phyloP scores from a whole-genome alignment of 2,113 vertebrate species.

The Cyprinodon tularosa region DNA sequence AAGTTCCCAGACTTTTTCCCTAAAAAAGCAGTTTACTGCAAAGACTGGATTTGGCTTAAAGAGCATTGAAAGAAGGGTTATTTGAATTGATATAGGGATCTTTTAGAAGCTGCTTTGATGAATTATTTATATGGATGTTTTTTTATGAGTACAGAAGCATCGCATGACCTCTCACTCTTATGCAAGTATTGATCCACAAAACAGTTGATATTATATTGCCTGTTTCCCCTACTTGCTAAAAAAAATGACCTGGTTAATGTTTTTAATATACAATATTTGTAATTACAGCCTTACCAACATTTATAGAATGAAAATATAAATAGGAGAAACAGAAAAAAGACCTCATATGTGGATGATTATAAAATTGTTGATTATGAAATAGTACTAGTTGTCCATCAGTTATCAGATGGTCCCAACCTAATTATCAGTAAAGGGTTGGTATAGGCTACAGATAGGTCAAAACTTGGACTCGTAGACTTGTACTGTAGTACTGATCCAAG shows the following conservation, averaged over 20 bases:
- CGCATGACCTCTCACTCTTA: constrained; percentile 9
- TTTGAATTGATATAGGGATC: constrained; percentile 70
- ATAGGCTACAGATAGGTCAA: not conserved
- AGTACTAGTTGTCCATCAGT: not conserved
- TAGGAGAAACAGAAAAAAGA: not conserved
- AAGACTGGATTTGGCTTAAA: constrained; percentile 57
- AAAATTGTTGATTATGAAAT: not conserved
- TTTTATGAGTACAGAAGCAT: constrained; percentile 7
- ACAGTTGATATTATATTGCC: constrained; percentile 43
- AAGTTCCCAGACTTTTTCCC: constrained; percentile 70
- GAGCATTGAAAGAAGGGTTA: constrained; percentile 62
- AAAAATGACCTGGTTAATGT: not conserved
- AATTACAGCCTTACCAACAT: not conserved
- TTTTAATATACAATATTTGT: constrained; percentile 48
- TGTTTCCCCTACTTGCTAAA: constrained; percentile 23
- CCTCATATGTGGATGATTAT: not conserved
- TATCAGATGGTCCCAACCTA: not conserved
- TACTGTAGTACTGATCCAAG: too few species aligned
- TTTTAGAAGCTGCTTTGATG: constrained; percentile 49
- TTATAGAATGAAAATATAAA: not conserved
- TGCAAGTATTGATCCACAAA: constrained; percentile 56
- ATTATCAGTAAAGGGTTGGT: not conserved
- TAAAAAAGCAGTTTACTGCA: constrained; percentile 63
- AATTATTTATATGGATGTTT: constrained; percentile 40
- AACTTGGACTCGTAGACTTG: not conserved